phyloP scores from a whole-genome alignment of 2,113 vertebrate species.

The Corynorhinus townsendii region DNA sequence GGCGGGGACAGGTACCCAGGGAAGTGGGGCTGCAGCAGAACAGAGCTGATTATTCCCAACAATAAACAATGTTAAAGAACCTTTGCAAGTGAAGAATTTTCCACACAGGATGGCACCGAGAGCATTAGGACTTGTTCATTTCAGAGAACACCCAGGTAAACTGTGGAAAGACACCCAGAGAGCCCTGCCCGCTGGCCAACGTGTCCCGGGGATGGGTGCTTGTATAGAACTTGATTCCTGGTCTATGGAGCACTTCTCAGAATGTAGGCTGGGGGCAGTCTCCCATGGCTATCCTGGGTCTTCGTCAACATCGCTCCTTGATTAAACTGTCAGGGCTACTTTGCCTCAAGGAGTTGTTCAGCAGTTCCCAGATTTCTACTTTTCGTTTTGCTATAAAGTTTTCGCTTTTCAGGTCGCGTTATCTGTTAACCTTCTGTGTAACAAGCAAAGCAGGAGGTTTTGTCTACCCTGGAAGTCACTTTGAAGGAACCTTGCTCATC shows the following conservation, averaged over 20 bases:
- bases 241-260: not conserved
- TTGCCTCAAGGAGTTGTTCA: not conserved
- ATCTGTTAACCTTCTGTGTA: not conserved
- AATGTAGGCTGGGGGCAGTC: accelerated
- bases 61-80: no score
- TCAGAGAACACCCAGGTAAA: not conserved
- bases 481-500: not conserved
- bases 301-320: accelerated
- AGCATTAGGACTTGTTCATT: accelerated
- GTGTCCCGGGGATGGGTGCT: accelerated
- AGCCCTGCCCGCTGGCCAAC: accelerated
- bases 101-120: not conserved
- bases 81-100: not conserved
- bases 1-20: accelerated
- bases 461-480: not conserved
- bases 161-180: accelerated
- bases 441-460: not conserved
- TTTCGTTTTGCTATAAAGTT: not conserved
- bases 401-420: not conserved
- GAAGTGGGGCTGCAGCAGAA: no score
- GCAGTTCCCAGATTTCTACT: not conserved
- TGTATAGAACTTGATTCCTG: accelerated
- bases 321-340: accelerated
- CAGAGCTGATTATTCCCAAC: not conserved
- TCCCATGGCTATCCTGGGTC: not conserved